Percentiles rank a stretch among this genome's conserved stretches.
These are phyloP conservation scores for Formica aserva DNA, from an alignment of 2,888 invertebrate species.

Conservation along the genomic window DNA sequence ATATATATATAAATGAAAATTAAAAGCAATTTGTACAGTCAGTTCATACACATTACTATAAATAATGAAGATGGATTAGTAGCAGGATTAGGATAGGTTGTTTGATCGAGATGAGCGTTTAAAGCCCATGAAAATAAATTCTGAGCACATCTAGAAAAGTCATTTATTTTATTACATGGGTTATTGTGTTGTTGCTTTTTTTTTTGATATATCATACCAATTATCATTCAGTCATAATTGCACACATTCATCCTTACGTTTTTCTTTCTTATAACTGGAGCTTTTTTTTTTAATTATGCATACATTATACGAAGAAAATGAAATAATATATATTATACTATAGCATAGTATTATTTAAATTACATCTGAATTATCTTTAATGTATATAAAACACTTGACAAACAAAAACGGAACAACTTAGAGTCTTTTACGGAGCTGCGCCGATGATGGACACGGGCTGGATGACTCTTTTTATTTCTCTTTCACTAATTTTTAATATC, in stretches of 20 bases:
- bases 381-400: conserved; percentile 85
- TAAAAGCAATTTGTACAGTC: conserved; percentile 36
- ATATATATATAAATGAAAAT: conserved; percentile 18
- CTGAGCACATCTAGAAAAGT: conserved; percentile 81
- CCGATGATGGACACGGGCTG: conserved; percentile 73
- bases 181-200: conserved; percentile 76
- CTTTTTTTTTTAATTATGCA: conserved; percentile 73
- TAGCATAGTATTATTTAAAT: conserved; percentile 79
- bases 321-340: conserved; percentile 79
- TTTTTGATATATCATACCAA: conserved; percentile 79
- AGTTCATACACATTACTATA: conserved; percentile 2
- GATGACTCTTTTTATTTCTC: conserved; percentile 54
- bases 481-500: conserved; percentile 40
- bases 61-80: conserved; percentile 10
- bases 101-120: conserved; percentile 21
- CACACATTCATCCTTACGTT: conserved; percentile 74
- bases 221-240: conserved; percentile 81
- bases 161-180: conserved; percentile 83
- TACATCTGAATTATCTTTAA: conserved; percentile 80
- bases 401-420: conserved; percentile 85
- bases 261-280: conserved; percentile 64
- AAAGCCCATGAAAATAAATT: conserved; percentile 64
- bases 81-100: conserved; percentile 16
- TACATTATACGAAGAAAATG: conserved; percentile 81
- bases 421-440: conserved; percentile 83